phyloP scores from a whole-genome alignment of 2,797 vertebrate species.

The Tadarida brasiliensis region DNA sequence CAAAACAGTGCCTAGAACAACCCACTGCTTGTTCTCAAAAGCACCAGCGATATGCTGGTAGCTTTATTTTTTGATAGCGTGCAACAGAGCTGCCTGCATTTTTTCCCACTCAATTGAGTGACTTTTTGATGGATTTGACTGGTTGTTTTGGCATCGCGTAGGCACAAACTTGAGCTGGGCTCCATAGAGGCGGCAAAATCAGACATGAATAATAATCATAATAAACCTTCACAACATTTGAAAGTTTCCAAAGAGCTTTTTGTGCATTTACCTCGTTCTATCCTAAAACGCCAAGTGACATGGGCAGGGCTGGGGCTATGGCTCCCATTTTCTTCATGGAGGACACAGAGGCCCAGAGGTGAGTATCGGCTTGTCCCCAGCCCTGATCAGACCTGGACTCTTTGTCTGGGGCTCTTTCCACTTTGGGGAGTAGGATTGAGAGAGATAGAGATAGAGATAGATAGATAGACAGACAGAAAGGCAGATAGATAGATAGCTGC shows the following conservation, averaged over 20 bases:
- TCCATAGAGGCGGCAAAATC: conserved; percentile 77
- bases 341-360: background rate
- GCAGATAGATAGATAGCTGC: background rate
- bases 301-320: background rate
- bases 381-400: background rate
- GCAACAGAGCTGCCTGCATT: conserved; percentile 60
- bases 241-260: conserved; percentile 69
- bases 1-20: conserved; percentile 62
- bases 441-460: too few species aligned
- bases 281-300: background rate
- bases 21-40: conserved; percentile 56
- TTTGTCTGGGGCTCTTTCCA: background rate
- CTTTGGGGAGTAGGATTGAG: background rate
- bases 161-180: conserved; percentile 70
- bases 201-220: conserved; percentile 82
- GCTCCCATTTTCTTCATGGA: background rate
- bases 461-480: background rate
- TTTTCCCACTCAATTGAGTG: conserved; percentile 76
- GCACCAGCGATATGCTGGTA: background rate
- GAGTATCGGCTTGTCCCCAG: background rate
- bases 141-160: conserved; percentile 78
- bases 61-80: conserved; percentile 62
- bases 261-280: conserved; percentile 57
- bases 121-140: conserved; percentile 82
- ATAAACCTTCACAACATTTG: conserved; percentile 69